These are phyloP conservation scores for Oligia latruncula DNA, from an alignment of 2,888 invertebrate genomes.

Conservation along the genomic window DNA sequence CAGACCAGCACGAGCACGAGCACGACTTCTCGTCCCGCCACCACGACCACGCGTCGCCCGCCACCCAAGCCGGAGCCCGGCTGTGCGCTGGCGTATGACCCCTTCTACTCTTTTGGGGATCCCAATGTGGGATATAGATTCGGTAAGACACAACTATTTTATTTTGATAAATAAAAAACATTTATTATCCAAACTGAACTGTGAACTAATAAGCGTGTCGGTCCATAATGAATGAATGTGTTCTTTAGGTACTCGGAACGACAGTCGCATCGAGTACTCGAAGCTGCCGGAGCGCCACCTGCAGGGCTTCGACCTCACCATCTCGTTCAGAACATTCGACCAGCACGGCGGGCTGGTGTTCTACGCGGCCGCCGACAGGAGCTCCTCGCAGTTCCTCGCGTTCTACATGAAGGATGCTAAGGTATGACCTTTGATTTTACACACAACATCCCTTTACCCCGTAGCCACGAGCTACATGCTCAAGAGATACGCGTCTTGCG, in stretches of 20 bases:
- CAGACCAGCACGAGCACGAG: slow-evolving; percentile 43
- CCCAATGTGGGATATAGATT: slow-evolving; percentile 91
- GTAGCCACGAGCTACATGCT: not conserved
- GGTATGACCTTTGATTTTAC: slow-evolving; percentile 81
- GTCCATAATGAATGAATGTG: not conserved
- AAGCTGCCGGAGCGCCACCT: slow-evolving; percentile 91
- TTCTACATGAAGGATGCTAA: slow-evolving; percentile 93
- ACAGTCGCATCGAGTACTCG: slow-evolving; percentile 93
- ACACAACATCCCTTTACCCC: not conserved
- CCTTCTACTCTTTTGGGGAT: slow-evolving; percentile 84
- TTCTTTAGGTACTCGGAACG: slow-evolving; percentile 90
- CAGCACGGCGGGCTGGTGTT: slow-evolving; percentile 95
- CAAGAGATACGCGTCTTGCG: no score
- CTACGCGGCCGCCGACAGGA: slow-evolving; percentile 91
- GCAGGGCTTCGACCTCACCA: slow-evolving; percentile 93
- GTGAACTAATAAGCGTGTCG: not conserved
- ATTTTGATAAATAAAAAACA: not conserved
- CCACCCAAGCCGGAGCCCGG: slow-evolving; percentile 85
- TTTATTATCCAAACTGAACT: not conserved
- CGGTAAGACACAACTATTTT: slow-evolving; percentile 67
- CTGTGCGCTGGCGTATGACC: slow-evolving; percentile 88
- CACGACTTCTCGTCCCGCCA: slow-evolving; percentile 53
- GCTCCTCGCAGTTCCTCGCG: slow-evolving; percentile 93
- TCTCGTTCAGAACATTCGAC: slow-evolving; percentile 94
- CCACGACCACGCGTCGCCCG: slow-evolving; percentile 74